Evolutionary conservation across 2,888 invertebrate species (phyloP).

Genomic region (Anthophora plumipes): DNA sequence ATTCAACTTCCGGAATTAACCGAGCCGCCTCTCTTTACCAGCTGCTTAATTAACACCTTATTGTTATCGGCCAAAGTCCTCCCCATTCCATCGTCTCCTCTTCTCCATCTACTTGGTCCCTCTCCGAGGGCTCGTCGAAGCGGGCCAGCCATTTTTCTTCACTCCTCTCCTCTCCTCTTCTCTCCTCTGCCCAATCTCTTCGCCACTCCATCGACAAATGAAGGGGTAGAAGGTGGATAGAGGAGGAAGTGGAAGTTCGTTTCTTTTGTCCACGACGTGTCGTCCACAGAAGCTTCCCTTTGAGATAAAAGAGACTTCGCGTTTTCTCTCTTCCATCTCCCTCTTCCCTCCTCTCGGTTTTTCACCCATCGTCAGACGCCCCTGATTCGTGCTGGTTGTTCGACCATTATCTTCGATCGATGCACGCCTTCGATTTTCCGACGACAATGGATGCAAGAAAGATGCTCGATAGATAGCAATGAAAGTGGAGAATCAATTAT

Average conservation of each 20-base stretch:
- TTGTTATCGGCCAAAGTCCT: slow-evolving; percentile 70
- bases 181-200: no score
- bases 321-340: slow-evolving; percentile 3
- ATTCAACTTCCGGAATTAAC: slow-evolving; percentile 76
- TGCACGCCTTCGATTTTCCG: slow-evolving; percentile 35
- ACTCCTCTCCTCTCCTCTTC: not conserved
- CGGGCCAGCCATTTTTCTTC: slow-evolving; percentile 40
- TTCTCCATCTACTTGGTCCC: not conserved
- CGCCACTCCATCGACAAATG: slow-evolving; percentile 11
- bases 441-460: slow-evolving; percentile 35
- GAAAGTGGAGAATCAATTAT: slow-evolving; percentile 47
- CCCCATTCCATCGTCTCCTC: slow-evolving; percentile 14
- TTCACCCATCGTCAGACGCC: not conserved
- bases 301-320: slow-evolving; percentile 45
- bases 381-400: not conserved
- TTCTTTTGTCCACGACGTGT: slow-evolving; percentile 63
- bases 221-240: no score
- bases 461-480: slow-evolving; percentile 5
- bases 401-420: slow-evolving; percentile 51
- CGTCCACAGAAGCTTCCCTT: slow-evolving; percentile 59
- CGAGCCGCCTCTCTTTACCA: slow-evolving; percentile 60
- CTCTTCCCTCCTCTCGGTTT: not conserved
- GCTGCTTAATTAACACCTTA: slow-evolving; percentile 78
- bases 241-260: slow-evolving; percentile 50
- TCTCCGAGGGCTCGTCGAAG: slow-evolving; percentile 11